A percentile compares a stretch with the other conserved stretches of the same genome.
Evolutionary conservation across 1,140 invertebrate species (phyloP).

Genomic region (Drosophila serrata): DNA sequence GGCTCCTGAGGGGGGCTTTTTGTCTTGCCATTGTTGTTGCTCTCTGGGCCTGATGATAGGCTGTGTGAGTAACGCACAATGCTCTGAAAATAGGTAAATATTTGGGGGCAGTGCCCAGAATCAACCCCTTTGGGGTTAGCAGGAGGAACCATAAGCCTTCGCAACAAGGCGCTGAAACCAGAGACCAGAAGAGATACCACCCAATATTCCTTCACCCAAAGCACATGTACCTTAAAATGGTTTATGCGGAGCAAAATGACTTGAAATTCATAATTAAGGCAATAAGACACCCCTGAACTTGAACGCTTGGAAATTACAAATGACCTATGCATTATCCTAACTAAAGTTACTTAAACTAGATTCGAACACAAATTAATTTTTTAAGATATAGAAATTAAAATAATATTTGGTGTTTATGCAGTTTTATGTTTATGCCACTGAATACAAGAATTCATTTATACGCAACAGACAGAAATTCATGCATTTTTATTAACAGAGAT

Average conservation of each 20-base stretch:
- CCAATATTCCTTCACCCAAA: background rate
- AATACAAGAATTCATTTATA: too few relatives aligned
- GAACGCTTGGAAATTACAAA: background rate
- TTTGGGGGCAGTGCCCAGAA: conserved; percentile 13
- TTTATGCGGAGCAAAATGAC: conserved; percentile 43
- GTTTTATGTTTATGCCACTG: too few relatives aligned
- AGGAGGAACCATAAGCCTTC: conserved; percentile 23
- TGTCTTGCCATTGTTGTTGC: conserved; percentile 50
- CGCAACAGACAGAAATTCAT: too few relatives aligned
- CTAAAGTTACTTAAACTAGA: too few relatives aligned
- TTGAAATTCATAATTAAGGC: background rate
- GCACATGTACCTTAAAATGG: conserved; percentile 23
- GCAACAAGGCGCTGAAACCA: conserved; percentile 46
- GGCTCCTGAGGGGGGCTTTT: conserved; percentile 25
- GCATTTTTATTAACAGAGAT: too few relatives aligned
- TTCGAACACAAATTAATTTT: too few relatives aligned
- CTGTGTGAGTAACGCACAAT: conserved; percentile 54
- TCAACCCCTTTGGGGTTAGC: conserved; percentile 55
- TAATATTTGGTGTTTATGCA: too few relatives aligned
- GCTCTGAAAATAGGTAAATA: conserved; percentile 38
- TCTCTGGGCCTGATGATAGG: conserved; percentile 62
- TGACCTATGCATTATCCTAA: too few relatives aligned
- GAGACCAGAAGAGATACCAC: conserved; percentile 24
- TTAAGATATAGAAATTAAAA: too few relatives aligned
- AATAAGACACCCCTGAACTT: too few relatives aligned